Evolutionary conservation across 2,797 vertebrate species (phyloP), one percentile per base, ranked within the genome.

Genomic region (Epinephelus malabaricus): DNA sequence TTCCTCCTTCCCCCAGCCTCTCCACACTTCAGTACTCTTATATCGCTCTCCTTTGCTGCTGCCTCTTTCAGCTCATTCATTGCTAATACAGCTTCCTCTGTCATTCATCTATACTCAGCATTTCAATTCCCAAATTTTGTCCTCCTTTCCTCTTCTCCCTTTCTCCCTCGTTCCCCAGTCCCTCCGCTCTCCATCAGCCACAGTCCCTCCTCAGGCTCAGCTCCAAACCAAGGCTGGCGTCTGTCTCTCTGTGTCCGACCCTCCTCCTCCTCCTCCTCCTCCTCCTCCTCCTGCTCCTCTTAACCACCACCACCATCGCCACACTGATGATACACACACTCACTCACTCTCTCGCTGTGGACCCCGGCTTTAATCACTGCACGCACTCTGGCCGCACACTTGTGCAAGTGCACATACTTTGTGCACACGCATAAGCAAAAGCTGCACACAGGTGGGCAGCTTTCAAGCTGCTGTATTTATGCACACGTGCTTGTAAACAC

Each of bases 201-300:
- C 92, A 92, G 88, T 89, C 89, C 88, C 83, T 91, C 89, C 75
- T 83, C 85, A 89, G 93, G 92, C 90, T 88, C 86, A 76, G 87
- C 84, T 94, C 94, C 92, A 95, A 94, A 93, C 92, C 93, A 38
- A 90, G 89, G 79, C 91, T 94, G 95, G 92, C 92, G 92, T 95
- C 93, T 94, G 94, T 93, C 91, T 93, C 82, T 83, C 78, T 79
- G 67, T 88, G 88, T 89, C 86, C 53, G 79, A 86, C 85, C 91
- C 85, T 71, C 79, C 73, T 19, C 76, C 69, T 23, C 23, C 23
- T 23, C 23, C 23, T 23, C 91, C 85, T 71, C 79, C 73, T 19
- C 76, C 69, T n/a, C 78, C 80, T 55, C 69, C 61, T 68, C 82
- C 72, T 63, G 82, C 69, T 85, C 78, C 71, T 82, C 73, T 34